Conservation (phyloP, 2,888 invertebrate species). For the Ennomos erosarius region DNA sequence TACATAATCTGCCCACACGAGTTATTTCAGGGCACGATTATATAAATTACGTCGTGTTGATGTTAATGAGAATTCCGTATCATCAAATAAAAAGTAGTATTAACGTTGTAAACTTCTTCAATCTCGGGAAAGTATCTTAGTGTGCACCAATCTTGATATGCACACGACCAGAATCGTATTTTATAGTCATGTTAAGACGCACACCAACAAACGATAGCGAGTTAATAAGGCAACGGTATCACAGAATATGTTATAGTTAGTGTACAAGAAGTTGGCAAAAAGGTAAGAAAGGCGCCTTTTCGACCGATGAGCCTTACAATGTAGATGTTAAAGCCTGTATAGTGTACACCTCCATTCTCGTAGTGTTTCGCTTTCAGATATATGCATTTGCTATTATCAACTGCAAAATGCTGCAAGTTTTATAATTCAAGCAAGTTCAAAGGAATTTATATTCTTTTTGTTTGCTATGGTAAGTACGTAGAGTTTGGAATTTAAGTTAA, state of each 20-base stretch:
- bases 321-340: slow-evolving; percentile 11
- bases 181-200: slow-evolving; percentile 2
- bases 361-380: slow-evolving; percentile 2
- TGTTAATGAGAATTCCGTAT: slow-evolving; percentile 29
- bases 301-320: slow-evolving; percentile 15
- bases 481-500: no score
- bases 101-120: slow-evolving; percentile 28
- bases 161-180: slow-evolving; percentile 4
- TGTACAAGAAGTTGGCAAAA: slow-evolving; percentile 14
- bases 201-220: slow-evolving; percentile 17
- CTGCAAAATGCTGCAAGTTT: neutral
- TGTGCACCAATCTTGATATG: slow-evolving; percentile 25
- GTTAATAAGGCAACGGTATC: slow-evolving; percentile 14
- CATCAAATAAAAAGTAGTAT: slow-evolving; percentile 27
- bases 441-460: no score
- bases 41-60: slow-evolving; percentile 24
- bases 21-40: slow-evolving; percentile 25
- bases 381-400: slow-evolving; percentile 2
- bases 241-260: slow-evolving; percentile 19
- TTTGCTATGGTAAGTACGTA: no score
- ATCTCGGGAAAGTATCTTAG: slow-evolving; percentile 25
- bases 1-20: slow-evolving; percentile 32
- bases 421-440: neutral
- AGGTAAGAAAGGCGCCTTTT: slow-evolving; percentile 6
- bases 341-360: slow-evolving; percentile 7